Evolutionary conservation across 2,888 invertebrate genomes (phyloP).

Genomic region (Sycophila texana): DNA sequence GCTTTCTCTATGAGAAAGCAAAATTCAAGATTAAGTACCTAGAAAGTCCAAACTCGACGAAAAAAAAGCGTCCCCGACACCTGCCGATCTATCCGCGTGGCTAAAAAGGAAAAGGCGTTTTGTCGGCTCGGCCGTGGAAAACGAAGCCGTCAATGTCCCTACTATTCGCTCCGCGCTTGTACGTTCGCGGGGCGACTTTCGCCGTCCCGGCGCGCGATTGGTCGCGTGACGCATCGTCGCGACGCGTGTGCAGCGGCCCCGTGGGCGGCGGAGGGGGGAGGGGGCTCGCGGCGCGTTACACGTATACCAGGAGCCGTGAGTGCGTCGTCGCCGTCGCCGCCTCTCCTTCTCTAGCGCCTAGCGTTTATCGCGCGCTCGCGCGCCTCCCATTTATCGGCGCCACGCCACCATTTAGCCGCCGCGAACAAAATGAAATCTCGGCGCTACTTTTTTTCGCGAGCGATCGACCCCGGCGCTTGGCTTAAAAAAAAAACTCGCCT

Average conservation of each 20-base stretch:
- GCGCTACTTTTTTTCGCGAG: neutral
- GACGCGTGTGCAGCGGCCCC: constrained; percentile 3
- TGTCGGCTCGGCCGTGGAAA: neutral
- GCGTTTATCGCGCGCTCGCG: constrained; percentile 17
- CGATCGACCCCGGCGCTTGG: too few species aligned
- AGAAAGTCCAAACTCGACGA: neutral
- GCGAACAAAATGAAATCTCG: constrained; percentile 10
- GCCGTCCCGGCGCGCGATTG: constrained; percentile 22
- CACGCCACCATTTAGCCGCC: neutral
- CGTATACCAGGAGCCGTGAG: neutral
- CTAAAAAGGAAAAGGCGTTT: too few species aligned
- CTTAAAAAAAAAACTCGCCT: too few species aligned
- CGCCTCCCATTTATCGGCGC: neutral
- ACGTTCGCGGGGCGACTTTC: constrained; percentile 15
- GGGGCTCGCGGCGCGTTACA: neutral
- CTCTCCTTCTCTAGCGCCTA: constrained; percentile 43
- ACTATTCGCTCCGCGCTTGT: neutral
- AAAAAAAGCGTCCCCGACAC: neutral
- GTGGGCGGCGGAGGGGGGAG: neutral
- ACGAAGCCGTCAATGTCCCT: constrained; percentile 36
- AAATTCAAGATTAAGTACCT: too few species aligned
- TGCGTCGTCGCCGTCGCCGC: constrained; percentile 25
- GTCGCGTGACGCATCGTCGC: constrained; percentile 41
- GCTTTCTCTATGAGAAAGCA: too few species aligned
- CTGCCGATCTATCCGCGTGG: too few species aligned